Base-by-base conservation (phyloP, 2,113 vertebrate species). In the Poeciliopsis prolifica region DNA sequence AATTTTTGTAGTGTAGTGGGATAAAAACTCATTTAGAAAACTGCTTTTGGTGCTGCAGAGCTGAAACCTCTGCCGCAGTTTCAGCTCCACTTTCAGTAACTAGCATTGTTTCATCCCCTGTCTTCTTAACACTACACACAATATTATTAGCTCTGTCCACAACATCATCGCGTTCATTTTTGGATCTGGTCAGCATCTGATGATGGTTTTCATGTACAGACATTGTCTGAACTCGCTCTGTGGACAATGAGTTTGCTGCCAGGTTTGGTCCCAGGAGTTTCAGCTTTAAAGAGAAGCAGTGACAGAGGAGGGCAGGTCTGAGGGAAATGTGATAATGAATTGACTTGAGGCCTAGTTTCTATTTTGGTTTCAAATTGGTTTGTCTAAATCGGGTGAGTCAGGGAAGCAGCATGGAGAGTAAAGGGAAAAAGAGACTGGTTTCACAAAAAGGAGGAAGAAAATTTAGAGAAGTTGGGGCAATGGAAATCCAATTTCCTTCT, bases 281-380 rank as follows among this genome's bases (percentile, higher is more conserved):
- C 54, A 72, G 78, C 70, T 78, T 88, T 84, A 61, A 81, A 83
- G 84, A 65, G 74, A 83, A 68, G 64, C 63, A n/a, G 76, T 26
- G 61, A 51, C 76, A 54, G 65, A 81, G 78, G 84, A 88, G 68
- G 78, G 73, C 71, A 82, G 84, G 85, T 79, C 77, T 78, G 65
- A 86, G 67, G 75, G 76, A 87, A 82, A 80, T 80, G 91, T 88
- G 89, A 90, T 90, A 92, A 92, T 92, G 89, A 92, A 85, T 54
- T 77, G 70, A 89, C 85, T 84, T 61, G 14, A 91, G 86, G 85
- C 90, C 90, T 81, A 87, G 69, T 92, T 93, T 89, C 92, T 91
- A 93, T 92, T 93, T 88, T 81, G 35, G 87, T 83, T 71, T 64
- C 66, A 80, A 76, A 87, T 68, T 77, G 80, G 61, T 85, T 85